These are phyloP conservation scores for Pangasius djambal DNA, from an alignment of 2,797 vertebrate genomes.

Conservation along the genomic window DNA sequence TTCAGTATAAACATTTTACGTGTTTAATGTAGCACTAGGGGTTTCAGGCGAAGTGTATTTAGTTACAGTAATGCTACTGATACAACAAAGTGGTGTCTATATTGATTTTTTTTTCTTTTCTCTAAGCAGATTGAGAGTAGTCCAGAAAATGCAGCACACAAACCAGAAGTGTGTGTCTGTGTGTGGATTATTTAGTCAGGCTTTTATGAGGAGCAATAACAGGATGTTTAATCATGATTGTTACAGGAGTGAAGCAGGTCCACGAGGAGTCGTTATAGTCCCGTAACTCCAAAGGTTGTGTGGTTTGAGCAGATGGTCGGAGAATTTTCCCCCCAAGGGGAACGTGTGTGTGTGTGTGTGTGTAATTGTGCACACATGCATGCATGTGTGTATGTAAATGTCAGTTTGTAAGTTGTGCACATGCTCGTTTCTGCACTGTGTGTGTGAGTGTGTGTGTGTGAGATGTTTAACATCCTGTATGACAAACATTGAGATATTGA, in stretches of 20 bases:
- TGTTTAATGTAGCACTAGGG: background rate
- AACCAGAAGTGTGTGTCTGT: background rate
- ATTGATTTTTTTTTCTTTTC: background rate
- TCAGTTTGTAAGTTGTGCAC: background rate
- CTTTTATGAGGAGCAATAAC: background rate
- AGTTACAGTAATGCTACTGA: background rate
- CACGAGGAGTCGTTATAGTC: background rate
- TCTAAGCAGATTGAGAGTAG: background rate
- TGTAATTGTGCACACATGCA: slow-evolving; percentile 1
- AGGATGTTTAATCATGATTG: background rate
- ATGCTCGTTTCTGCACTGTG: background rate
- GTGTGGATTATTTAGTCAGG: background rate
- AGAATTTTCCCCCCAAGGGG: background rate
- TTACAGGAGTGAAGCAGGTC: slow-evolving; percentile 3
- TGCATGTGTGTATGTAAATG: background rate
- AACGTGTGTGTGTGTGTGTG: background rate
- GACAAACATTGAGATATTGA: background rate
- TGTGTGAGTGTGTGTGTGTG: background rate
- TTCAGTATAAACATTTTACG: background rate
- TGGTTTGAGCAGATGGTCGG: slow-evolving; percentile 6
- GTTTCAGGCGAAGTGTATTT: background rate
- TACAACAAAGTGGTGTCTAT: background rate
- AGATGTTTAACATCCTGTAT: background rate
- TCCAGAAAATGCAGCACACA: background rate
- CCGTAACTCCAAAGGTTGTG: background rate